Conservation (phyloP, 2,113 vertebrate species). For the Catagonus wagneri region DNA sequence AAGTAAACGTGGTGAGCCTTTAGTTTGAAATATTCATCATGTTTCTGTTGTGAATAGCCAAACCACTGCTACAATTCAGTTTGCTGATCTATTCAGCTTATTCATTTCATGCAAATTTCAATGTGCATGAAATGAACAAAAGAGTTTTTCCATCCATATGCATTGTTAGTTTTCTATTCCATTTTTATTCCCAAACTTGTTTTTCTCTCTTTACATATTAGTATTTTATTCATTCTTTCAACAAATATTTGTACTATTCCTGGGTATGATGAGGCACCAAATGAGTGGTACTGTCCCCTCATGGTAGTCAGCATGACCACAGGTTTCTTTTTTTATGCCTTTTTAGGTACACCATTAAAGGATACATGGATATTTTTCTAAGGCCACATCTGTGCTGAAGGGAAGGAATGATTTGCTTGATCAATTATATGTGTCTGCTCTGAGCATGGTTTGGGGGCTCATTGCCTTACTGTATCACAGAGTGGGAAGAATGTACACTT, state of each 20-base stretch:
- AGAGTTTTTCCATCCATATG: constrained; percentile 65
- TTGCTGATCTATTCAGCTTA: constrained; percentile 67
- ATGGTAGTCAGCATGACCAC: neutral
- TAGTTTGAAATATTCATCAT: constrained; percentile 79
- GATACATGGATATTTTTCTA: neutral
- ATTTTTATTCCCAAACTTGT: constrained; percentile 70
- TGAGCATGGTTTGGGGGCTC: neutral
- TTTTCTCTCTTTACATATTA: constrained; percentile 56
- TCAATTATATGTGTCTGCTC: neutral
- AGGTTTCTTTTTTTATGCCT: constrained; percentile 1
- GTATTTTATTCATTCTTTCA: constrained; percentile 60
- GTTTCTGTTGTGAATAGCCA: constrained; percentile 75
- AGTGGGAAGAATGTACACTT: neutral
- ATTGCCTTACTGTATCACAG: neutral
- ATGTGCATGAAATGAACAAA: constrained; percentile 75
- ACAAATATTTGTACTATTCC: constrained; percentile 53
- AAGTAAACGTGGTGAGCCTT: constrained; percentile 57
- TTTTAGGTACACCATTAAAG: neutral
- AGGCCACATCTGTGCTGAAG: neutral
- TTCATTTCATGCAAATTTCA: constrained; percentile 81
- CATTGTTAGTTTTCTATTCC: constrained; percentile 63
- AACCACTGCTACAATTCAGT: constrained; percentile 68
- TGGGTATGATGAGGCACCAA: neutral
- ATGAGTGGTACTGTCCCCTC: neutral
- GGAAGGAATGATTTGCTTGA: neutral